Percentiles rank a stretch among this genome's conserved stretches.
Evolutionary conservation across 2,888 invertebrate genomes (phyloP).

Genomic region (Nectonema munidae): DNA sequence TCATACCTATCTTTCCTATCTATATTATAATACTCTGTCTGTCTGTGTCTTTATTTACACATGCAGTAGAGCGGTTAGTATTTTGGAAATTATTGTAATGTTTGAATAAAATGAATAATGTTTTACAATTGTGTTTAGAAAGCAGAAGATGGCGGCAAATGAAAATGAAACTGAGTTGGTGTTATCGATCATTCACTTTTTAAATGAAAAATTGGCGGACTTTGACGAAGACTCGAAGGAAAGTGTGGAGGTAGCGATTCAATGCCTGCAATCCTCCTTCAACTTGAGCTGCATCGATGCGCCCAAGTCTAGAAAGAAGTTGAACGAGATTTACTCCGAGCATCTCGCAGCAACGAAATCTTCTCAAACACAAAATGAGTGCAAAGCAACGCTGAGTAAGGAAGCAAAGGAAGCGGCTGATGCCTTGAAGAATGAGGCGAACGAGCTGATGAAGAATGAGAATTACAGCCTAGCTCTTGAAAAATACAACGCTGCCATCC

Average conservation of each 20-base stretch:
- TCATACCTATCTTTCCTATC: too few species aligned
- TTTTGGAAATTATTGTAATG: too few species aligned
- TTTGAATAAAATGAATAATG: too few species aligned
- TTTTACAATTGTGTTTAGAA: too few species aligned
- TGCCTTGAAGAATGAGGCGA: constrained; percentile 23
- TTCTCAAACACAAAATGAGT: constrained; percentile 21
- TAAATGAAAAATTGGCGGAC: constrained; percentile 25
- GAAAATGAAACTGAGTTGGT: constrained; percentile 19
- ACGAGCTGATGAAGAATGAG: constrained; percentile 44
- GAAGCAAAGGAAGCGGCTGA: constrained; percentile 2
- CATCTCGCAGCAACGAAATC: constrained; percentile 20
- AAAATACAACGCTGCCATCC: constrained; percentile 55
- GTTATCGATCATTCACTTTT: constrained; percentile 26
- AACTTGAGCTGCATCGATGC: constrained; percentile 29
- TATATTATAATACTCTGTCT: too few species aligned
- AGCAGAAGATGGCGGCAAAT: not conserved
- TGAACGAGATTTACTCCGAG: too few species aligned
- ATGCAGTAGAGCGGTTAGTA: too few species aligned
- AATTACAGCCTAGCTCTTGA: constrained; percentile 42
- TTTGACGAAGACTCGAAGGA: constrained; percentile 30
- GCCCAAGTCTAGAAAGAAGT: not conserved
- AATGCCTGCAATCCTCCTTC: constrained; percentile 67
- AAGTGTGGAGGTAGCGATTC: constrained; percentile 62
- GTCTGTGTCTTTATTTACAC: too few species aligned
- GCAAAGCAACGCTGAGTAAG: constrained; percentile 25